Conservation (phyloP, 2,113 vertebrate genomes). For the Gavia stellata region DNA sequence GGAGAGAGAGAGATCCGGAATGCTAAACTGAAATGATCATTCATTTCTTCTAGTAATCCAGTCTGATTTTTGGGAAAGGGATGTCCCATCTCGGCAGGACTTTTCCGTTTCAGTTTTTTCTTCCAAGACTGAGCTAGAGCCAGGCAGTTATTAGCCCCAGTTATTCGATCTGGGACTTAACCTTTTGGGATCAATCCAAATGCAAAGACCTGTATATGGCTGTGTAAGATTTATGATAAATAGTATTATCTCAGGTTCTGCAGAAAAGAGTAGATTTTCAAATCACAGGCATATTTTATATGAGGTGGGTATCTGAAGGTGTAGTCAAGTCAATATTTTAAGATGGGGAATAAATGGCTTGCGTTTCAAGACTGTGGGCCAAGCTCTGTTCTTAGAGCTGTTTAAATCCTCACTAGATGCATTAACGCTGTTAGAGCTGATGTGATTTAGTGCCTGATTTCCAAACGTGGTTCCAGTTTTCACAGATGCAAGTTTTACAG, state of each 20-base stretch:
- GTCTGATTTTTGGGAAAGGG: neutral
- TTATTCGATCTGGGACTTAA: neutral
- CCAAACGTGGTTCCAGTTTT: neutral
- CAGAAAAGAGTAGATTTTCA: neutral
- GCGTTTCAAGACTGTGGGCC: neutral
- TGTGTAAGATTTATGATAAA: neutral
- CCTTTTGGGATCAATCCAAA: neutral
- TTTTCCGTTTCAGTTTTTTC: neutral
- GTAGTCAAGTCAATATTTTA: conserved; percentile 3
- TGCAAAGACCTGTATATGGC: neutral
- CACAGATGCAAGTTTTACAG: neutral
- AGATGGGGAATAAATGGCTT: neutral
- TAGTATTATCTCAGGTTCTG: neutral
- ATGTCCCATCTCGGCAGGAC: neutral
- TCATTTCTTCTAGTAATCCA: neutral
- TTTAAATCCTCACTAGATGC: neutral
- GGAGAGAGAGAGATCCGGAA: neutral
- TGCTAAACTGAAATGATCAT: neutral
- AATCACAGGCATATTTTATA: neutral
- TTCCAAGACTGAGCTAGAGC: neutral
- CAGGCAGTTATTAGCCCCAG: neutral
- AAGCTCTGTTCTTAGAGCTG: neutral
- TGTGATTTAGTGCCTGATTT: neutral
- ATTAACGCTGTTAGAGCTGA: neutral
- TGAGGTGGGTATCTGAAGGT: neutral